These are phyloP conservation scores for Lasioglossum calceatum DNA, from an alignment of 2,888 invertebrate genomes.

Conservation along the genomic window DNA sequence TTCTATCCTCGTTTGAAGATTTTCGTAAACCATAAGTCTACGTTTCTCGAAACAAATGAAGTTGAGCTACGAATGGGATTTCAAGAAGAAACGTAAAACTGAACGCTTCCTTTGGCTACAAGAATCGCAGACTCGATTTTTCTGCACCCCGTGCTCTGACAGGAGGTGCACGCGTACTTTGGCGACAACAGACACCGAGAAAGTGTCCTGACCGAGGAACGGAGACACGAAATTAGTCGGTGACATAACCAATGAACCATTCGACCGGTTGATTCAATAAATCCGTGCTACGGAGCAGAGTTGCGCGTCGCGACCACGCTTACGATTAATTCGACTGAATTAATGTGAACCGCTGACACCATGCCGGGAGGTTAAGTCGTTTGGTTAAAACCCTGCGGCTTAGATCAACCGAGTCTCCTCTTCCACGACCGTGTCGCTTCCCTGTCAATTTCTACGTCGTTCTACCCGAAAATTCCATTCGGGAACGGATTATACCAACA, in stretches of 20 bases:
- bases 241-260: slow-evolving; percentile 80
- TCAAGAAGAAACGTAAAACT: too few relatives aligned
- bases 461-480: neutral
- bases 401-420: slow-evolving; percentile 22
- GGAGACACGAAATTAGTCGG: slow-evolving; percentile 56
- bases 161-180: neutral
- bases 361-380: slow-evolving; percentile 74
- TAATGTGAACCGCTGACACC: slow-evolving; percentile 82
- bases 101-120: too few relatives aligned
- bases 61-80: too few relatives aligned
- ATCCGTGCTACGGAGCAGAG: slow-evolving; percentile 80
- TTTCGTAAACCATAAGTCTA: too few relatives aligned
- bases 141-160: neutral
- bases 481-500: neutral
- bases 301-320: slow-evolving; percentile 78
- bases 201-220: slow-evolving; percentile 32
- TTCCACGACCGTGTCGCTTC: neutral
- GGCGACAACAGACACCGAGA: neutral
- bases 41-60: too few relatives aligned
- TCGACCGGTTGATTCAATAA: slow-evolving; percentile 84
- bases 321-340: slow-evolving; percentile 83
- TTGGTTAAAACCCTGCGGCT: slow-evolving; percentile 56
- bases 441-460: neutral
- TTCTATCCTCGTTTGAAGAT: too few relatives aligned
- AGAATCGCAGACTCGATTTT: neutral